Evolutionary conservation across 2,888 invertebrate species (phyloP).

Genomic region (Perdita meconis): DNA sequence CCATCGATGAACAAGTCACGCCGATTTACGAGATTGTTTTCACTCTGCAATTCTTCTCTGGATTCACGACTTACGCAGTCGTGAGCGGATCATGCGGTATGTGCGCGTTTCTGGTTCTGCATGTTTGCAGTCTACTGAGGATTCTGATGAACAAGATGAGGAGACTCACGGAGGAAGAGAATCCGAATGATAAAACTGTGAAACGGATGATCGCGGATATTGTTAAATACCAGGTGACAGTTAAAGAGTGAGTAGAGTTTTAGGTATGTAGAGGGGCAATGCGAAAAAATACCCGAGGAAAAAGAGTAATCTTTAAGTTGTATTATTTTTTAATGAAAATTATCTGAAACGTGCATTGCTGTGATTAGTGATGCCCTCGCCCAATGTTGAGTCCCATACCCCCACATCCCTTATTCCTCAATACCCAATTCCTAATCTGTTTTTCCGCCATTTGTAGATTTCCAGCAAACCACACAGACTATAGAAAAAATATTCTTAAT

Average conservation of each 20-base stretch:
- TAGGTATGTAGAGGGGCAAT: too few relatives aligned
- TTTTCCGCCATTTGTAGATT: too few relatives aligned
- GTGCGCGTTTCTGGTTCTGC: slow-evolving; percentile 70
- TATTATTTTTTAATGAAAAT: too few relatives aligned
- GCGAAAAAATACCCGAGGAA: too few relatives aligned
- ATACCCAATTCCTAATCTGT: too few relatives aligned
- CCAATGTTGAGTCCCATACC: too few relatives aligned
- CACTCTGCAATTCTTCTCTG: slow-evolving; percentile 66
- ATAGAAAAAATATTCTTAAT: too few relatives aligned
- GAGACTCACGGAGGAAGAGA: background rate
- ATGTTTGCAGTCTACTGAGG: slow-evolving; percentile 68
- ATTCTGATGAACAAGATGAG: slow-evolving; percentile 36
- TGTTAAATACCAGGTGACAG: slow-evolving; percentile 48
- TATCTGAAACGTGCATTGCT: too few relatives aligned
- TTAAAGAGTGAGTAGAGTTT: slow-evolving; percentile 43
- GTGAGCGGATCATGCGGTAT: slow-evolving; percentile 68
- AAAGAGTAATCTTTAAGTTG: too few relatives aligned
- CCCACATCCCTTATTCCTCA: too few relatives aligned
- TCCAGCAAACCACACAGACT: too few relatives aligned
- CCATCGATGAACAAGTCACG: slow-evolving; percentile 63
- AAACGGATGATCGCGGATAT: slow-evolving; percentile 28
- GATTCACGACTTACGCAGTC: slow-evolving; percentile 66
- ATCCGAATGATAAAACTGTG: background rate
- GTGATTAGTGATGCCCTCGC: too few relatives aligned
- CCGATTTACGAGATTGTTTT: slow-evolving; percentile 73